phyloP scores from a whole-genome alignment of 2,888 invertebrate genomes.

The Pachycephus smyrnensis region DNA sequence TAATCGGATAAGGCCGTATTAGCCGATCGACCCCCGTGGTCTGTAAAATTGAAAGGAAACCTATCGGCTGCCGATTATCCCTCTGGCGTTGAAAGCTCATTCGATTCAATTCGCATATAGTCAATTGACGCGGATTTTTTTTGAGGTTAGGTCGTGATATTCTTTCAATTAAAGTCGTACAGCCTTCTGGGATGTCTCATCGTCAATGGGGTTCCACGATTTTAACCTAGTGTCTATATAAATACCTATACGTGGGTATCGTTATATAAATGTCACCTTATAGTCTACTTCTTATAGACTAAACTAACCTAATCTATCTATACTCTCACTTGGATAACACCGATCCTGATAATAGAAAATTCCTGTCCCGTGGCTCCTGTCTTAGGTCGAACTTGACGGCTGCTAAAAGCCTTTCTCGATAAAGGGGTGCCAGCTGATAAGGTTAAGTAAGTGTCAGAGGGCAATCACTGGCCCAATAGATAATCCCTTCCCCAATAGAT shows the following conservation, averaged over 20 bases:
- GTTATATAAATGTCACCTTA: not conserved
- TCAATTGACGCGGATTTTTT: not conserved
- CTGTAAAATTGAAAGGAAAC: slow-evolving; percentile 5
- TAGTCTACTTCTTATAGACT: not conserved
- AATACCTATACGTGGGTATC: not conserved
- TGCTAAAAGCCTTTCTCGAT: not conserved
- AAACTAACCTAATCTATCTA: not conserved
- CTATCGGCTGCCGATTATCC: not conserved
- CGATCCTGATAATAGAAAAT: not conserved
- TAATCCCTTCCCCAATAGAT: not conserved
- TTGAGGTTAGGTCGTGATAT: slow-evolving; percentile 1
- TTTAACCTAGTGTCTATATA: not conserved
- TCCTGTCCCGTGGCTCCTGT: not conserved
- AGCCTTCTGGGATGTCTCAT: not conserved
- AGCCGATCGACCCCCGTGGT: not conserved
- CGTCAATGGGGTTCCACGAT: not conserved
- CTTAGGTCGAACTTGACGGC: not conserved
- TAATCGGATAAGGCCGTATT: slow-evolving; percentile 31
- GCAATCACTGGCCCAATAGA: not conserved
- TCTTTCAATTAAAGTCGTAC: slow-evolving; percentile 8
- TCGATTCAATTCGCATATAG: not conserved
- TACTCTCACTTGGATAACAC: not conserved
- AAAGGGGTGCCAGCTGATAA: not conserved
- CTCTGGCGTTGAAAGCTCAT: not conserved
- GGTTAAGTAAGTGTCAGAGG: not conserved